Evolutionary conservation across 2,113 vertebrate species (phyloP), one percentile per base, ranked within the genome.

Genomic region (Poeciliopsis turrubarensis): DNA sequence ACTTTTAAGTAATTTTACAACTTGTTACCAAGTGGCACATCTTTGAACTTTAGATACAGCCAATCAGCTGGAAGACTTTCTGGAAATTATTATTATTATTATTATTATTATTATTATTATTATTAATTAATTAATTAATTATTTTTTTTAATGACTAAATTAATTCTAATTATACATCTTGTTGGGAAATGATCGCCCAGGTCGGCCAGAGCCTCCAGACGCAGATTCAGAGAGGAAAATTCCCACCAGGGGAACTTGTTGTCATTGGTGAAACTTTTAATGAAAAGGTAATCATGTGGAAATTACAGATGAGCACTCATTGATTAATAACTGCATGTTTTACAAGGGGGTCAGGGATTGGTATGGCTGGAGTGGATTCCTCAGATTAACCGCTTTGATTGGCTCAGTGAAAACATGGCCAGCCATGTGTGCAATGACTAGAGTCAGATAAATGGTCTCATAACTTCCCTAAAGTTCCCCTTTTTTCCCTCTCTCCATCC

Each of bases 371-470:
- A 78, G 78, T 78, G 79, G 85, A 87, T 88, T 76, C 68, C 81
- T 60, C 78, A 86, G 91, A 93, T 89, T 85, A 90, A 84, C 81
- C 37, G 31, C 81, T 88, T 81, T 90, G 92, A 94, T 92, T 92
- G 92, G 88, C 87, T 87, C 39, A 47, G 90, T 91, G 81, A 89
- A 93, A 92, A 91, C 77, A 82, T 75, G 85, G 89, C 66, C 84
- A 73, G 64, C 73, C 67, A 61, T 89, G 84, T 87, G 74, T 73
- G 83, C 86, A 85, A 73, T 86, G 89, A 89, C 80, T 91, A 78
- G 81, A 89, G 87, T 91, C 92, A 87, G 89, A 93, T 92, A 93
- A 93, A 93, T 91, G 90, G 80, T 80, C 91, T 89, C 85, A 90
- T 93, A 92, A 92, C 89, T 92, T 93, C 86, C 84, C 74, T 90